Evolutionary conservation across 1,140 invertebrate genomes (phyloP), one percentile per base, ranked within the genome.

Genomic region (Centruroides sculpturatus): DNA sequence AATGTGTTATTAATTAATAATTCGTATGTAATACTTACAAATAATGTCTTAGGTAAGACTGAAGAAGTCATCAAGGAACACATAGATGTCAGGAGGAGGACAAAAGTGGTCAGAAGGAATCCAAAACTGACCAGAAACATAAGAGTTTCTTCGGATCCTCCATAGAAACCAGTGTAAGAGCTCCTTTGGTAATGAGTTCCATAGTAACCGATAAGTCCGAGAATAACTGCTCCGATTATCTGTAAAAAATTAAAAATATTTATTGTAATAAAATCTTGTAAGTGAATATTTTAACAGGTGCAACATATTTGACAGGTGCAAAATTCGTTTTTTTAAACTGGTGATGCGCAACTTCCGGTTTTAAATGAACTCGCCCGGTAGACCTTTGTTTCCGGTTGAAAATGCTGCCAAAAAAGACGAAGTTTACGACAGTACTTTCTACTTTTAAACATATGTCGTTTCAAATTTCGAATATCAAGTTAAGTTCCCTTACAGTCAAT

Each of bases 61-160:
- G 55, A 56, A 10, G 62, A 57, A 6, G 55, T 47, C 58, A 60
- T 60, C 36, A 60, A 11, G 4, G 62, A 63, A 10, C 56, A 12
- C 8, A 63, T 12, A 0, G 51, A 9, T 0, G 62, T 59, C 4
- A 63, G 5, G 4, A 63, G 34, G 36, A 63, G 7, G 3, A 63
- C 57, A 34, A 63, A 63, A 13, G 62, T 63, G 1, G 62, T 63
- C 48, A 63, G 41, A 13, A 63, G 55, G 34, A 63, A 63, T 4
- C 52, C 62, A 48, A 63, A 63, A 5, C 57, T 57, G 10, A 60
- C 58, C 2, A 63, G 6, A 57, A 63, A 59, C 48, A 63, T 54
- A 6, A 53, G 7, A 12, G 55, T 57, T 35, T 57, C 47, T 12
- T 63, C 62, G 0, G 62, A 35, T 41, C 59, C 50, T 2, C 13